Conservation (phyloP, 2,113 vertebrate genomes). For the Callipepla californica region DNA sequence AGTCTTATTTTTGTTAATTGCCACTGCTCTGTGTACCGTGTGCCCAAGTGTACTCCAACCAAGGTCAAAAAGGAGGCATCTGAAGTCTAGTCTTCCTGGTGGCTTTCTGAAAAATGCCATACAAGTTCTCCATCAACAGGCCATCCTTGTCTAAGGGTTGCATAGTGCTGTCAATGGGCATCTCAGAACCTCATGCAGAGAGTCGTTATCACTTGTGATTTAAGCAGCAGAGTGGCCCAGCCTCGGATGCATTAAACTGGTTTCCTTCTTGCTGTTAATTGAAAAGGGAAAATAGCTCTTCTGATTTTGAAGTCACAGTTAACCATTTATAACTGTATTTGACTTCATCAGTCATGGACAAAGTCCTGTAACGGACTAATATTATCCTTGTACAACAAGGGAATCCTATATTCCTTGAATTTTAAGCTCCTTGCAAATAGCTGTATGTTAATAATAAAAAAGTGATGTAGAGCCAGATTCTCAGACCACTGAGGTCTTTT, state of each 20-base stretch:
- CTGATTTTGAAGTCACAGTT: not conserved
- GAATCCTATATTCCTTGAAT: not conserved
- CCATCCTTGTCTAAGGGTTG: fast-evolving
- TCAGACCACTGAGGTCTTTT: not conserved
- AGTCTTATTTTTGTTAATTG: not conserved
- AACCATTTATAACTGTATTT: fast-evolving
- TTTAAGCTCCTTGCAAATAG: not conserved
- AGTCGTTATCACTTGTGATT: not conserved
- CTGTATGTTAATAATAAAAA: not conserved
- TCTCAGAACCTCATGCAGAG: not conserved
- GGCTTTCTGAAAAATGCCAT: not conserved
- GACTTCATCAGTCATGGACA: not conserved
- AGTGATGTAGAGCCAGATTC: not conserved
- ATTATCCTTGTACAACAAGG: not conserved
- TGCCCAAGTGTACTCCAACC: not conserved
- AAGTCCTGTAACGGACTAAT: not conserved
- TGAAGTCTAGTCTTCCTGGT: not conserved
- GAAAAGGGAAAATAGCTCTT: not conserved
- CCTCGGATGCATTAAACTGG: not conserved
- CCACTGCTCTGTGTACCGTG: not conserved
- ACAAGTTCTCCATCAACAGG: not conserved
- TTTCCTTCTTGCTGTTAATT: not conserved
- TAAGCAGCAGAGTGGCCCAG: not conserved
- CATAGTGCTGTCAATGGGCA: not conserved
- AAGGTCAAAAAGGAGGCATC: not conserved